Evolutionary conservation across 2,797 vertebrate species (phyloP).

Genomic region (Psittacula derbiana): DNA sequence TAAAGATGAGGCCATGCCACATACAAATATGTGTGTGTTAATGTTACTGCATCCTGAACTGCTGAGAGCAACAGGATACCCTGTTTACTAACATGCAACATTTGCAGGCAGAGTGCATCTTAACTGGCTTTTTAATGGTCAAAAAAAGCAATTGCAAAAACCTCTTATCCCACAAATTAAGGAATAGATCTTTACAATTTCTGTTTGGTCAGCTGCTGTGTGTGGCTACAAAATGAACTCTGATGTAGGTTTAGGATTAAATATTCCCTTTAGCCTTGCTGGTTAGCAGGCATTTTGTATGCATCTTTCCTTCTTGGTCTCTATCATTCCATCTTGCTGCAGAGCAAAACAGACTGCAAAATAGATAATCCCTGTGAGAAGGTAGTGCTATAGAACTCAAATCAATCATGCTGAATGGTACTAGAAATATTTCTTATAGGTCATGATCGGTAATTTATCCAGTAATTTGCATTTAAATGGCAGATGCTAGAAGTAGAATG

Average conservation of each 20-base stretch:
- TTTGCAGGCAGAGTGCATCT: not conserved
- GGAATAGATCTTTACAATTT: not conserved
- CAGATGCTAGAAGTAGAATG: constrained; percentile 32
- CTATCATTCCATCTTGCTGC: constrained; percentile 34
- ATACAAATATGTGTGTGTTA: constrained; percentile 65
- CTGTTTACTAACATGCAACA: constrained; percentile 12
- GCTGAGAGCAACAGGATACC: not conserved
- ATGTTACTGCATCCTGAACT: constrained; percentile 35
- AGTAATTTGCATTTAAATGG: constrained; percentile 71
- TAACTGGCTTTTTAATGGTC: not conserved
- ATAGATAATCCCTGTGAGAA: constrained; percentile 37
- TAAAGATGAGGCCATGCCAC: constrained; percentile 61
- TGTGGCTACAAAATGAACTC: constrained; percentile 4
- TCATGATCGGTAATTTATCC: constrained; percentile 65
- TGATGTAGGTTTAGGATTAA: constrained; percentile 2
- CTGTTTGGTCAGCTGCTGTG: not conserved
- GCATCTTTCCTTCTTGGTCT: not conserved
- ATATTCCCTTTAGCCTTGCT: not conserved
- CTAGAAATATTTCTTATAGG: constrained; percentile 60
- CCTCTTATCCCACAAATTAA: not conserved
- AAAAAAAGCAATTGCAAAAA: not conserved
- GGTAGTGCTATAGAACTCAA: constrained; percentile 15
- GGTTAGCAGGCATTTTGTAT: not conserved
- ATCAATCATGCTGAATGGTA: constrained; percentile 54
- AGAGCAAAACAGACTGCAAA: constrained; percentile 23